These are phyloP conservation scores for Myotis yumanensis DNA, from an alignment of 2,113 vertebrate species.

Conservation along the genomic window DNA sequence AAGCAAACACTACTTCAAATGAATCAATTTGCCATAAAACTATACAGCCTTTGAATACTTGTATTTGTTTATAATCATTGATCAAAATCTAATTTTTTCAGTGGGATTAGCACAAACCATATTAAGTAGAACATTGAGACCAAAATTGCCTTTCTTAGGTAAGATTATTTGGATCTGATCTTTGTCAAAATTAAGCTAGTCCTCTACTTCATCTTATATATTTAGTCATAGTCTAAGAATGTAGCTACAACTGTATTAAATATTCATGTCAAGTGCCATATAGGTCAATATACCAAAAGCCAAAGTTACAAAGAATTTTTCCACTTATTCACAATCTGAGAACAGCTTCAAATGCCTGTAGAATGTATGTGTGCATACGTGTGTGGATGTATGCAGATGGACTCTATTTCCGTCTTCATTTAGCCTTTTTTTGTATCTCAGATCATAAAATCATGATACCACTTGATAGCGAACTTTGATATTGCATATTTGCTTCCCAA, in stretches of 20 bases:
- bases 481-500: slow-evolving; percentile 44
- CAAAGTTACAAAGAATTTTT: neutral
- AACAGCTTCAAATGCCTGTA: neutral
- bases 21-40: neutral
- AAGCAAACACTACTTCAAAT: slow-evolving; percentile 29
- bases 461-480: slow-evolving; percentile 38
- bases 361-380: neutral
- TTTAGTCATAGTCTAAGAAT: slow-evolving; percentile 5
- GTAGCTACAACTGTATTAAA: neutral
- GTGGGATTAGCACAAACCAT: neutral
- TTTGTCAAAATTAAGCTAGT: slow-evolving; percentile 18
- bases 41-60: neutral
- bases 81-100: slow-evolving; percentile 12
- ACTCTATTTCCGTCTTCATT: neutral
- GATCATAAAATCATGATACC: neutral
- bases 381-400: too few relatives aligned
- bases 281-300: neutral
- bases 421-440: neutral
- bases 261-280: neutral
- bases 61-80: neutral
- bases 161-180: neutral
- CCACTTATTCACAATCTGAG: neutral
- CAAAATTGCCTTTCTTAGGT: neutral
- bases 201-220: neutral
- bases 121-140: neutral